Evolutionary conservation across 2,797 vertebrate genomes (phyloP), one percentile per base, ranked within the genome.

Genomic region (Alfaro cultratus): DNA sequence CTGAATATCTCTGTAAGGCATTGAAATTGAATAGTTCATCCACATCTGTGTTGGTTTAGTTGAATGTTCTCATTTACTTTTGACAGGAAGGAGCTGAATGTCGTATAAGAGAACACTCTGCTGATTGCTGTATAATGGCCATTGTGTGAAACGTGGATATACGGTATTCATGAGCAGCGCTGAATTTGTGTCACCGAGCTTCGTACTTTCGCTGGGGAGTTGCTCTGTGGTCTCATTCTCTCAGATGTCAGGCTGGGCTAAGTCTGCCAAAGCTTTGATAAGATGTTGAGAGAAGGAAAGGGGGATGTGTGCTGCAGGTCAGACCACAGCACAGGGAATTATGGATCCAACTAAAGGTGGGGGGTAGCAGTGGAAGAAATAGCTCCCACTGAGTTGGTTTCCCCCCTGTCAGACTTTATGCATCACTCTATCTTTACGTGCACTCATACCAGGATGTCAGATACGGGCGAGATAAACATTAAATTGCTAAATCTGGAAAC

Each of bases 261-360:
- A 89, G 82, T 81, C 85, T 92, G 86, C 85, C 86, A 85, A 75
- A 82, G 88, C 91, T 94, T 91, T 94, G 90, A 93, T 88, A 91
- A 88, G 87, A 92, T 83, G 86, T 84, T 83, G 88, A 90, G 87
- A 89, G 84, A 85, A 86, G 84, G 80, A 81, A 88, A 74, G 67
- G 7, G 75, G 77, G 78, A 71, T 71, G 81, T 53, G 88, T 76
- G 76, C 90, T 92, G 78, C 81, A 83, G 92, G 94, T 95, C 93
- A 89, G 76, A 92, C 73, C 74, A 74, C 83, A 87, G 83, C 74
- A 85, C 81, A 80, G 81, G 80, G 86, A 93, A 93, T 90, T 88
- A 93, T 83, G 80, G 86, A 82, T 92, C 81, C 79, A 70, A 71
- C 53, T 67, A 71, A 79, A 73, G 79, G 51, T 26, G 53, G 57